These are phyloP conservation scores for Crocodylus rhombifer DNA, from an alignment of 2,797 vertebrate species.

Conservation along the genomic window DNA sequence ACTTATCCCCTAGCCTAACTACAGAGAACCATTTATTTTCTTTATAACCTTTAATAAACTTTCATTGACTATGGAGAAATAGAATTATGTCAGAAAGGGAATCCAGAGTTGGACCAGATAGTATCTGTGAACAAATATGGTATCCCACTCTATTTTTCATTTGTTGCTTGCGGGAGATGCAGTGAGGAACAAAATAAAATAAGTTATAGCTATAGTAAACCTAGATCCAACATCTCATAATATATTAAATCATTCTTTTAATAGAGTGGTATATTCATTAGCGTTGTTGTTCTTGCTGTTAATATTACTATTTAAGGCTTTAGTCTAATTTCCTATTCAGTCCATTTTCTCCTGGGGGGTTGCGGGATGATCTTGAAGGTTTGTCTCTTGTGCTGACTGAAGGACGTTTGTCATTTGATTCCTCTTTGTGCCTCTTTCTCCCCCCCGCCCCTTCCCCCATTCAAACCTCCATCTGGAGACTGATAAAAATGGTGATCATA, in stretches of 20 bases:
- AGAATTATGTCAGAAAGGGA: constrained; percentile 28
- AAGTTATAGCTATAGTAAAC: constrained; percentile 56
- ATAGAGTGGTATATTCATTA: neutral
- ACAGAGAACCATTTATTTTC: constrained; percentile 59
- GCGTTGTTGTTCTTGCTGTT: neutral
- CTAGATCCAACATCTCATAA: neutral
- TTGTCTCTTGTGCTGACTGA: rapidly evolving
- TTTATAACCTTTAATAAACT: constrained; percentile 53
- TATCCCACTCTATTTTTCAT: constrained; percentile 29
- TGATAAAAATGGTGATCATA: neutral
- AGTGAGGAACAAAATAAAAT: neutral
- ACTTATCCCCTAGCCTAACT: constrained; percentile 49
- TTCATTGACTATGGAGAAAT: constrained; percentile 44
- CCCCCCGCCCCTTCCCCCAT: neutral
- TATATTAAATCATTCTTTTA: constrained; percentile 51
- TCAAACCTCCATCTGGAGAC: neutral
- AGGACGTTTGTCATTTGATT: neutral
- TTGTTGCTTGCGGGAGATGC: neutral
- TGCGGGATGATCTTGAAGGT: neutral
- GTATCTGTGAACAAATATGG: neutral
- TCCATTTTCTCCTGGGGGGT: neutral
- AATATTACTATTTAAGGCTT: too few relatives aligned
- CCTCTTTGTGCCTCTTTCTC: neutral
- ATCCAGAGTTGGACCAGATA: constrained; percentile 5
- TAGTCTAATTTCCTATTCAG: neutral